These are phyloP conservation scores for Pseudobourletiella spinata DNA, from an alignment of 1,140 invertebrate genomes.

Conservation along the genomic window DNA sequence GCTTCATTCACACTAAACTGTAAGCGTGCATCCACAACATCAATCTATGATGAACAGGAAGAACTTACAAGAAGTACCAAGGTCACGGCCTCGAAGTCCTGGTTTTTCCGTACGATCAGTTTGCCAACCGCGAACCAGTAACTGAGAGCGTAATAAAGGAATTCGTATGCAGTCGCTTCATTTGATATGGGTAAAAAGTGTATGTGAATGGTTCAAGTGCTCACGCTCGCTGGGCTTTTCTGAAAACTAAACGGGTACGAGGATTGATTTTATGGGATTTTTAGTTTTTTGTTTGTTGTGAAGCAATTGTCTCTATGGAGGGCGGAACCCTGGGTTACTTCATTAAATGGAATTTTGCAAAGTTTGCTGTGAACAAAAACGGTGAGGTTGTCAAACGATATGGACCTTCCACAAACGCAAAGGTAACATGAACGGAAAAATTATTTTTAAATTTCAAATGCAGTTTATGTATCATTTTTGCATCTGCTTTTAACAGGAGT, in stretches of 20 bases:
- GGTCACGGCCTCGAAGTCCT: too few species aligned
- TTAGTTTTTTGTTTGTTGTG: neutral
- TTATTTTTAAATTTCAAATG: too few species aligned
- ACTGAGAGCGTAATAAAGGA: conserved; percentile 59
- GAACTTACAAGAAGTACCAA: too few species aligned
- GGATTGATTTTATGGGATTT: conserved; percentile 36
- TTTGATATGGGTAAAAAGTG: conserved; percentile 76
- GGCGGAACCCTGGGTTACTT: conserved; percentile 60
- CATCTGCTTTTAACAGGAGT: too few species aligned
- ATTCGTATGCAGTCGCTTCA: conserved; percentile 54
- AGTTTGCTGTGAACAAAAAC: conserved; percentile 70
- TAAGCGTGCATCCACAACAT: too few species aligned
- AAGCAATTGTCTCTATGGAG: conserved; percentile 41
- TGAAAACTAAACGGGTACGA: conserved; percentile 70
- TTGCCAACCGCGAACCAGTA: too few species aligned
- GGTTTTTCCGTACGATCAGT: too few species aligned
- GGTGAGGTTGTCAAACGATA: conserved; percentile 32
- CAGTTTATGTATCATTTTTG: too few species aligned
- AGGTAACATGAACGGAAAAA: too few species aligned
- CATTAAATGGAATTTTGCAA: conserved; percentile 97
- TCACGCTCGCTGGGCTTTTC: conserved; percentile 76
- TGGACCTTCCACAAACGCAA: conserved; percentile 25
- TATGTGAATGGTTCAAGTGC: conserved; percentile 76
- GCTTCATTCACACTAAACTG: too few species aligned
- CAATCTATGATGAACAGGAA: too few species aligned